Evolutionary conservation across 2,113 vertebrate species (phyloP).

Genomic region (Melanerpes formicivorus): DNA sequence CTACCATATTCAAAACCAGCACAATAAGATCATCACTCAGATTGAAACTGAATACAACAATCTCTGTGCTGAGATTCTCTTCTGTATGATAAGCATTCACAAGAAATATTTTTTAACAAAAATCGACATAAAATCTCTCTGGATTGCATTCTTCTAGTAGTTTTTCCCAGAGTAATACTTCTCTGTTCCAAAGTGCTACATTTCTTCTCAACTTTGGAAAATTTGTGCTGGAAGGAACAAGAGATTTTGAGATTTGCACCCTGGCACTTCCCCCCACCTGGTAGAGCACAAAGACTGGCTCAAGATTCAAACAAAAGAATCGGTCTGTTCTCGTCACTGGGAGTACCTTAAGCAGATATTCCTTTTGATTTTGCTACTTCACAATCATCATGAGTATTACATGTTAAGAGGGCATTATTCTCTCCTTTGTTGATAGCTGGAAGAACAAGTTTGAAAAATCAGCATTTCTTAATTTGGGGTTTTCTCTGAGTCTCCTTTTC

Average conservation of each 20-base stretch:
- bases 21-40: neutral
- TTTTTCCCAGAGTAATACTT: neutral
- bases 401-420: neutral
- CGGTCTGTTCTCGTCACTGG: neutral
- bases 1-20: neutral
- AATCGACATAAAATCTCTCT: neutral
- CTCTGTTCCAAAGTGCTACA: neutral
- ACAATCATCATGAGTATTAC: neutral
- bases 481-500: neutral
- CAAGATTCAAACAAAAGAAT: neutral
- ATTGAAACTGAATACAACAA: neutral
- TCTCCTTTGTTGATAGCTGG: neutral
- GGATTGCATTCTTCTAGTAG: neutral
- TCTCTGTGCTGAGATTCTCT: neutral
- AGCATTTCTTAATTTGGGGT: neutral
- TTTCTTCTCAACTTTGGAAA: neutral
- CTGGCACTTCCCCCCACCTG: neutral
- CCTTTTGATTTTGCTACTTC: neutral
- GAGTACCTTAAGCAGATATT: neutral
- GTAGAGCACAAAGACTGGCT: neutral
- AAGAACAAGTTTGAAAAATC: conserved; percentile 2
- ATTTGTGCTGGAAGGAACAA: neutral
- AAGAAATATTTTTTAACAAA: neutral
- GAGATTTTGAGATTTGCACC: neutral
- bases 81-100: neutral